Base-by-base conservation (phyloP, 1,140 invertebrate species). In the Dendroctonus valens region DNA sequence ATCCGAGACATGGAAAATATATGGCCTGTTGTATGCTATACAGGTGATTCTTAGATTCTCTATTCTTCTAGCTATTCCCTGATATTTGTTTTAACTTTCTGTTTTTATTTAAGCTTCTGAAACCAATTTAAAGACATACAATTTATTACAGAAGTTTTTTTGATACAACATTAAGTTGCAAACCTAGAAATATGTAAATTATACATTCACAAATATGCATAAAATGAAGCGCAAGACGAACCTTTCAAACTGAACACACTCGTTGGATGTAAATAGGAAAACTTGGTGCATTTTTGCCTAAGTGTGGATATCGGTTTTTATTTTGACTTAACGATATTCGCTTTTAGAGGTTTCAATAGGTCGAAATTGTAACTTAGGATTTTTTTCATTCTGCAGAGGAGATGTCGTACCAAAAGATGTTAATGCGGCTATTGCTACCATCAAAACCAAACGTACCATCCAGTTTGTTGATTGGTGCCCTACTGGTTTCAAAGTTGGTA, bases 21-120 rank as follows among this genome's bases (percentile, higher is more conserved):
- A 93, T 94, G 91, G 91, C 91, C 15, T 93, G 91, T 73, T 93
- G 91, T 75, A 89, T 93, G 86, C 81, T 93, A 69, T 93, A 92
- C 81, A 86, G 14, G 87, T n/a, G n/a, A n/a, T n/a, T n/a, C n/a
- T n/a, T n/a, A n/a, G n/a, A n/a, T n/a, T n/a, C n/a, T n/a, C n/a
- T n/a, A n/a, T n/a, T n/a, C n/a, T n/a, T n/a, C n/a, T n/a, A n/a
- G n/a, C n/a, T n/a, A n/a, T n/a, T n/a, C n/a, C n/a, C n/a, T n/a
- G n/a, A n/a, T n/a, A n/a, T n/a, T n/a, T n/a, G n/a, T n/a, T n/a
- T n/a, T n/a, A n/a, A n/a, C n/a, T n/a, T n/a, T n/a, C n/a, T n/a
- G n/a, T n/a, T n/a, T n/a, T n/a, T n/a, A n/a, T n/a, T n/a, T n/a
- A n/a, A n/a, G n/a, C n/a, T n/a, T n/a, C n/a, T n/a, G n/a, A n/a